Base-by-base conservation (phyloP, 2,113 vertebrate species). In the Phycodurus eques region DNA sequence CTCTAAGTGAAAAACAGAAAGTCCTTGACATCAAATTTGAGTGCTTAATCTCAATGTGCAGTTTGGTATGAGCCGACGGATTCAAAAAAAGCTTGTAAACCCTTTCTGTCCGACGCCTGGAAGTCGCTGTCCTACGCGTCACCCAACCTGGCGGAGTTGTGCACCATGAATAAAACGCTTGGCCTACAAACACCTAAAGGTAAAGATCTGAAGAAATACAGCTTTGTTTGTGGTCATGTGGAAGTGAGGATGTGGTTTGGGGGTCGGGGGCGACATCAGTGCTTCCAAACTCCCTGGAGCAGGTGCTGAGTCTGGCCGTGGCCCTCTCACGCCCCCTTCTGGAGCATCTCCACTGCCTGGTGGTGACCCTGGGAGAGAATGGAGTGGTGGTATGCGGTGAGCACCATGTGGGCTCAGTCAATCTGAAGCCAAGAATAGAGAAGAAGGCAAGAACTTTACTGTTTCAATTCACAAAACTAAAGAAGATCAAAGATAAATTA, bases 1-100 rank as follows among this genome's bases (percentile, higher is more conserved):
- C 35, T 46, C 2, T 0, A 1, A 42, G 19, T 64, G 46, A 15
- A 42, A 60, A 60, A 62, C 64, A 0, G 67, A 31, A 0, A 42
- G 6, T 22, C 10, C 68, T 57, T 57, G 4, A 70, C 8, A 0
- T 7, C 9, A 1, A 20, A 64, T 7, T 33, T 39, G 15, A 51
- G 77, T 43, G 9, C 27, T n/a, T 22, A 72, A 11, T 46, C 14
- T 22, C 65, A 51, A 17, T 15, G 22, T 85, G 71, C 88, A 97
- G 96, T 97, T 81, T 96, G 94, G 91, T 97, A 93, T 35, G 95
- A 97, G 83, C 95, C 96, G 0, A 96, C 96, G 3, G 93, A 95
- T 86, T 80, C 90, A 75, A 92, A 93, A 80, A 96, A 95, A 78
- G 95, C 95, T 22, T 88, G 90, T 11, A 96, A 96, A 84, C 95